A percentile compares a stretch with the other conserved stretches of the same genome.
Evolutionary conservation across 37 sponge, comb jelly and placozoan species (phyloP).

Genomic region (Diacarnus erythraeanus): DNA sequence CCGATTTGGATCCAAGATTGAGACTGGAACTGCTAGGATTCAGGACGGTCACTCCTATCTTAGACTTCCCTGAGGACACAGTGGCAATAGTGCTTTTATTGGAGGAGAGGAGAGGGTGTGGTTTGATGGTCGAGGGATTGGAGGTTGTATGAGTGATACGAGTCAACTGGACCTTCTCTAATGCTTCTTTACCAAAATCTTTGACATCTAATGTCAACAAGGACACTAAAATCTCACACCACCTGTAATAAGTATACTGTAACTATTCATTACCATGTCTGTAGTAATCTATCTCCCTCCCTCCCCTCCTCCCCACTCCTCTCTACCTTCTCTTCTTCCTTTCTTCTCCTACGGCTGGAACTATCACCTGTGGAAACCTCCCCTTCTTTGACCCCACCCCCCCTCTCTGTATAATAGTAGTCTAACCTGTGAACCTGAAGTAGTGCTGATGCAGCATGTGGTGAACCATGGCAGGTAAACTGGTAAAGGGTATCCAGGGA

Average conservation of each 20-base stretch:
- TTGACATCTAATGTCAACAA: background rate
- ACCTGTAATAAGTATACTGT: background rate
- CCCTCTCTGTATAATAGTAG: no score
- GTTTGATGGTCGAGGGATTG: no score
- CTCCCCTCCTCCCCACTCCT: background rate
- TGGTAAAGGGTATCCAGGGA: slow-evolving; percentile 50
- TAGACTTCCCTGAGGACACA: background rate
- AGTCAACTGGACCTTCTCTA: background rate
- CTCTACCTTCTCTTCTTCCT: background rate
- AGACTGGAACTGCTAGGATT: background rate
- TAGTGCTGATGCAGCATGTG: background rate
- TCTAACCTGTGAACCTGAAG: background rate
- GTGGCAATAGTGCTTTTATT: background rate
- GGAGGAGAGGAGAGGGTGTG: background rate
- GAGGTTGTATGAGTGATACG: background rate
- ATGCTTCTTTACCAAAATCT: slow-evolving; percentile 4
- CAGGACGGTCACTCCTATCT: background rate
- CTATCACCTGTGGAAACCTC: no score
- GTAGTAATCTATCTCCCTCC: no score
- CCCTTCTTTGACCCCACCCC: no score
- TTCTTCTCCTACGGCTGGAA: background rate
- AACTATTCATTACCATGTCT: no score
- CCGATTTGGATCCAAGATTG: background rate
- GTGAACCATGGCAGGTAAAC: slow-evolving; percentile 23
- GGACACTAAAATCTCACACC: background rate